Conservation (phyloP, 2,113 vertebrate species). For the Halcyon malimbica region DNA sequence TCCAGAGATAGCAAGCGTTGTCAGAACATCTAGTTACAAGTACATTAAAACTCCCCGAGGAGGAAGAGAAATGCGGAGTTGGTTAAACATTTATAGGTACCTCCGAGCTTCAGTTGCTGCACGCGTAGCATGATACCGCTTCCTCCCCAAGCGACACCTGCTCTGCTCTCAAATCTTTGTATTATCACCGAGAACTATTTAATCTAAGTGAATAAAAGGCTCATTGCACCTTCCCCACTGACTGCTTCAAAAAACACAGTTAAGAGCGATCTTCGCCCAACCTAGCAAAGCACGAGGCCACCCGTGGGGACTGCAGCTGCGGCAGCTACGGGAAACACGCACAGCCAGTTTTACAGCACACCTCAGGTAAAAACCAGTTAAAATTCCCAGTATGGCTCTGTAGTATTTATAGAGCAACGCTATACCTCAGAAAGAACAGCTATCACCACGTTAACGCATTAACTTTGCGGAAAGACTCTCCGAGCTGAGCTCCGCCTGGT, state of each 20-base stretch:
- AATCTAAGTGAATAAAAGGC: conserved; percentile 5
- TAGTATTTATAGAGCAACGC: neutral
- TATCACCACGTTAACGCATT: neutral
- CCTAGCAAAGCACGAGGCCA: neutral
- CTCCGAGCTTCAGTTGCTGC: neutral
- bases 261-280: neutral
- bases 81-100: conserved; percentile 49
- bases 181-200: neutral
- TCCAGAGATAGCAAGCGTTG: neutral
- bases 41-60: neutral
- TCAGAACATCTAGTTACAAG: conserved; percentile 26
- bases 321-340: neutral
- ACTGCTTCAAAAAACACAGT: neutral
- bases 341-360: neutral
- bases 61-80: neutral
- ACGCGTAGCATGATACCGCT: neutral
- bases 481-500: neutral
- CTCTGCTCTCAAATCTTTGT: neutral
- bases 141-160: neutral
- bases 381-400: neutral
- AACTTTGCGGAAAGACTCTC: neutral
- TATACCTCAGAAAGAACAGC: neutral
- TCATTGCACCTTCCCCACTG: neutral
- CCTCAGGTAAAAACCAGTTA: conserved; percentile 25
- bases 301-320: fast-evolving